Evolutionary conservation across 2,888 invertebrate genomes (phyloP).

Genomic region (Hoplodrina blanda): DNA sequence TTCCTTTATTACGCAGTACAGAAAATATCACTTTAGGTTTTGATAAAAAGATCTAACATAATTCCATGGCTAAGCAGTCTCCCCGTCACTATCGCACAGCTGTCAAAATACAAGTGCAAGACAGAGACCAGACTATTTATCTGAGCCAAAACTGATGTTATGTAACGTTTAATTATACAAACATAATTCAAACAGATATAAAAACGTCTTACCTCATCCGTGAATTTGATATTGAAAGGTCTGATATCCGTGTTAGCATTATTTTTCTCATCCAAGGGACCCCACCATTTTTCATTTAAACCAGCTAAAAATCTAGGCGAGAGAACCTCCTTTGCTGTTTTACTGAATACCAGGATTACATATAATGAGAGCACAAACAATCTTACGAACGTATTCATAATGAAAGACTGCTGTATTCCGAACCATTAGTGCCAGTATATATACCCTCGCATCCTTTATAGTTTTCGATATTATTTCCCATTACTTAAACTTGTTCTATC

Average conservation of each 20-base stretch:
- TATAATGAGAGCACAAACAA: slow-evolving; percentile 17
- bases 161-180: too few species aligned
- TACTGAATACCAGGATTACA: slow-evolving; percentile 23
- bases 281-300: slow-evolving; percentile 45
- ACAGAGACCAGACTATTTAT: too few species aligned
- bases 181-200: not conserved
- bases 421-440: slow-evolving; percentile 6
- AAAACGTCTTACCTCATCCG: slow-evolving; percentile 16
- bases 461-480: not conserved
- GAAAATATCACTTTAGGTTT: too few species aligned
- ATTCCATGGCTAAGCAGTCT: too few species aligned
- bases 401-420: slow-evolving; percentile 27
- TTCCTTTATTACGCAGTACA: too few species aligned
- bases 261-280: slow-evolving; percentile 14
- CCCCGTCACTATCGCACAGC: too few species aligned
- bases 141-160: too few species aligned
- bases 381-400: slow-evolving; percentile 25
- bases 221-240: slow-evolving; percentile 23
- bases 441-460: slow-evolving; percentile 15
- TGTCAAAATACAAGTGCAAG: too few species aligned
- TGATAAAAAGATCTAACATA: too few species aligned
- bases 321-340: not conserved
- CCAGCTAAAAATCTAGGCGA: slow-evolving; percentile 19
- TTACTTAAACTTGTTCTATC: slow-evolving; percentile 33
- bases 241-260: slow-evolving; percentile 2